A percentile compares a stretch with the other conserved stretches of the same genome.
Conservation (phyloP, 92 coral and sea anemone genomes). For the Phymanthus crucifer region DNA sequence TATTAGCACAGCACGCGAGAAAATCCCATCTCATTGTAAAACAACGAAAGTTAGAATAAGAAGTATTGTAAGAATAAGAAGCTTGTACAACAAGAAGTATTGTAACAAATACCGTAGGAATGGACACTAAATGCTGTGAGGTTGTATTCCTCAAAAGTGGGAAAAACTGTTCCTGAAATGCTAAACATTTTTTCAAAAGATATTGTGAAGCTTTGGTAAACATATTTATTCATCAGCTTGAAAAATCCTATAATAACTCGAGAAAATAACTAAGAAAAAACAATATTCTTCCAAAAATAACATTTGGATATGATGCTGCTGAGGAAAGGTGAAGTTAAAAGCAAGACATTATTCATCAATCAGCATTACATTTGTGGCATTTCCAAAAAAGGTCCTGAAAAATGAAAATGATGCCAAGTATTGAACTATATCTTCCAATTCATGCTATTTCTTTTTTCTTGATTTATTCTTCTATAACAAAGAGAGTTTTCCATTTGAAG, state of each 20-base stretch:
- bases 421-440: too few species aligned
- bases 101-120: too few species aligned
- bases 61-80: too few species aligned
- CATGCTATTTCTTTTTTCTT: too few species aligned
- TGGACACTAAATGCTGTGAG: too few species aligned
- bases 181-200: background rate
- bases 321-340: background rate
- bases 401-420: too few species aligned
- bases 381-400: background rate
- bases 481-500: too few species aligned
- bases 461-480: too few species aligned
- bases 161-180: too few species aligned
- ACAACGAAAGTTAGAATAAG: too few species aligned
- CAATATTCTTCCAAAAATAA: background rate
- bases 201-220: background rate
- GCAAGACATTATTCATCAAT: background rate
- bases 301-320: background rate
- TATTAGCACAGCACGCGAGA: background rate
- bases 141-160: too few species aligned
- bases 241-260: background rate
- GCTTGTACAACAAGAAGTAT: too few species aligned
- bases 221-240: background rate
- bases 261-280: background rate
- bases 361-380: background rate
- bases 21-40: background rate